Base-by-base conservation (phyloP, 2,888 invertebrate genomes). In the Eupithecia exiguata region DNA sequence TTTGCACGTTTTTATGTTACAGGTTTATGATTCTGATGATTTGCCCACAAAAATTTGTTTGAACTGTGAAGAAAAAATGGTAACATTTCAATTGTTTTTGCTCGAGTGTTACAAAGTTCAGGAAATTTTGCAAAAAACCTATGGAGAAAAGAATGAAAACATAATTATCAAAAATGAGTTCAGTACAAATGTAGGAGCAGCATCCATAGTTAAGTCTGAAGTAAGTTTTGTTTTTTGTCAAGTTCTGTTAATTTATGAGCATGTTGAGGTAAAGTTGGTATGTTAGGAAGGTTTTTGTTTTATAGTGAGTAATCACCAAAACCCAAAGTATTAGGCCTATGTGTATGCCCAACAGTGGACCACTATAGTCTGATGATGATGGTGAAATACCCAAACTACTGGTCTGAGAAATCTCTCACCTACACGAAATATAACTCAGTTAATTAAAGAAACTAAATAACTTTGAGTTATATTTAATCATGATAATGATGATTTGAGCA, bases 31-130 rank as follows among this genome's bases (percentile, higher is more conserved):
- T 71, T 86, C 83, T 81, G 93, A 94, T 77, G 85, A 84, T 66
- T 84, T 94, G 74, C 92, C 94, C 18, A 92, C 93, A 53, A 92
- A 86, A 80, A 88, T 94, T 71, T 94, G 94, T 78, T 78, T 92
- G 21, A 90, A 89, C 74, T 94, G 94, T 86, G 93, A 94, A 84
- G 94, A 94, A 76, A 94, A 89, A 83, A 88, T 94, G 83, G 86
- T 93, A n/a, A 88, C 92, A 46, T 93, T 94, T 80, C 91, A 94
- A 81, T 79, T 93, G 69, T 94, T 92, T 88, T 84, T 93, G 62
- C 82, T 93, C 77, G 92, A 94, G 83, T 94, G 94, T 80, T 89
- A 88, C 74, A 92, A 91, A 83, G 87, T 87, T 49, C 94, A 94
- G 81, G 92, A 93, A 67, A 84, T 82, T 72, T 82, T 92, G 46